phyloP scores from a whole-genome alignment of 1,140 invertebrate species.

The Tetramorium alpestre region DNA sequence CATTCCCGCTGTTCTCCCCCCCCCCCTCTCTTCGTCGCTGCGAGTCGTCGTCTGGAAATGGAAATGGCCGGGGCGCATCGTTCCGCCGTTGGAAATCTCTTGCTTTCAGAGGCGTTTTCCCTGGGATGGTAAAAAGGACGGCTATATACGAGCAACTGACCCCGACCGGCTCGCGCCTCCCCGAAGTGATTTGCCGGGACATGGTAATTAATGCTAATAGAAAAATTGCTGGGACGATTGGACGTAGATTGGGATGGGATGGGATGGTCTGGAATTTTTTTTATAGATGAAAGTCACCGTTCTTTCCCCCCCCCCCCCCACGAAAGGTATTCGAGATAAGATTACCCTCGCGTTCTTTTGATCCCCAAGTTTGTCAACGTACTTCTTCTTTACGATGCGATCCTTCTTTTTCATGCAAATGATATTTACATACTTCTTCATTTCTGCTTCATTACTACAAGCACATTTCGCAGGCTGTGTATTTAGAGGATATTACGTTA shows the following conservation, averaged over 20 bases:
- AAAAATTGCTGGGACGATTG: slow-evolving; percentile 39
- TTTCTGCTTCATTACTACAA: background rate
- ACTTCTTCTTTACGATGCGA: background rate
- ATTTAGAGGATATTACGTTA: background rate
- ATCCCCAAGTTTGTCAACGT: background rate
- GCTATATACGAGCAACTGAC: background rate
- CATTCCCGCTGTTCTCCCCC: background rate
- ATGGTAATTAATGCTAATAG: slow-evolving; percentile 60
- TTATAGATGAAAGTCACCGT: background rate
- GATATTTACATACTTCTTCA: slow-evolving; percentile 9
- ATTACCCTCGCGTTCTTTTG: slow-evolving; percentile 13
- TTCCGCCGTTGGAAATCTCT: slow-evolving; percentile 44
- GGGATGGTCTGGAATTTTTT: slow-evolving; percentile 15
- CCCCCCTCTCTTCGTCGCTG: background rate
- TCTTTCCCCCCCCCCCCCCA: background rate
- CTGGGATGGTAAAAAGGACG: slow-evolving; percentile 30
- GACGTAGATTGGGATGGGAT: background rate
- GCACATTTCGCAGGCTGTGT: background rate
- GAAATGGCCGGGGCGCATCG: slow-evolving; percentile 63
- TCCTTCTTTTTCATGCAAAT: background rate
- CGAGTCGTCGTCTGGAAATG: slow-evolving; percentile 68
- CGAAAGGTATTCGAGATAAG: slow-evolving; percentile 9
- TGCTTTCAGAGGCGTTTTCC: slow-evolving; percentile 48
- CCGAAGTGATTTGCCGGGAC: slow-evolving; percentile 41
- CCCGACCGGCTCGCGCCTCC: background rate